These are phyloP conservation scores for Potamarius usumacintae DNA, from an alignment of 2,113 vertebrate species.

Conservation along the genomic window DNA sequence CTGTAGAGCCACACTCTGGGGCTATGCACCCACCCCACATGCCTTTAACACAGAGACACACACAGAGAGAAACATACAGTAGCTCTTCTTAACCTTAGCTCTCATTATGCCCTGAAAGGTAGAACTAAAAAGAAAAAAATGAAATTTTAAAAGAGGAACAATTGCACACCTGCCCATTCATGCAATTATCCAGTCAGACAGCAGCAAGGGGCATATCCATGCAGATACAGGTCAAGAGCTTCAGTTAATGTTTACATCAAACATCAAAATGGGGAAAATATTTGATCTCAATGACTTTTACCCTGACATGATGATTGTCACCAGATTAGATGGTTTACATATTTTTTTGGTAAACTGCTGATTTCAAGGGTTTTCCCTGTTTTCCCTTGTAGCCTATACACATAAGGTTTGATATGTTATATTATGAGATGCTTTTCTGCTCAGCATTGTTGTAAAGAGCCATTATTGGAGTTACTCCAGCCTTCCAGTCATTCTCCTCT, in stretches of 20 bases:
- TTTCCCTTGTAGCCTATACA: background rate
- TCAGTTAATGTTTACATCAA: background rate
- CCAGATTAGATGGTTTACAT: background rate
- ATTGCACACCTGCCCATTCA: background rate
- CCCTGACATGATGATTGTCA: background rate
- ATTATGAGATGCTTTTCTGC: background rate
- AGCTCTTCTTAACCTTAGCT: background rate
- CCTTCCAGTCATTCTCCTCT: background rate
- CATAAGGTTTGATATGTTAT: background rate
- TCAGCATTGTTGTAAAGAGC: background rate
- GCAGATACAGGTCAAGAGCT: background rate
- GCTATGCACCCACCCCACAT: conserved; percentile 82
- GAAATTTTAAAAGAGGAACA: background rate
- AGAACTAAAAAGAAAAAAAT: background rate
- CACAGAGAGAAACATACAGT: conserved; percentile 1
- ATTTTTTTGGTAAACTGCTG: background rate
- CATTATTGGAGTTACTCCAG: background rate
- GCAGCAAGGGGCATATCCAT: background rate
- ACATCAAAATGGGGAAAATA: background rate
- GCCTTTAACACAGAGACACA: conserved; percentile 66
- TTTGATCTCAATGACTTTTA: background rate
- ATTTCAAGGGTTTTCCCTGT: background rate
- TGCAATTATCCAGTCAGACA: background rate
- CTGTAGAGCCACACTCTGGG: conserved; percentile 74
- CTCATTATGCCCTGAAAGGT: background rate